Evolutionary conservation across 2,888 invertebrate genomes (phyloP), one percentile per base, ranked within the genome.

Genomic region (Brachynemurus nebulosus): DNA sequence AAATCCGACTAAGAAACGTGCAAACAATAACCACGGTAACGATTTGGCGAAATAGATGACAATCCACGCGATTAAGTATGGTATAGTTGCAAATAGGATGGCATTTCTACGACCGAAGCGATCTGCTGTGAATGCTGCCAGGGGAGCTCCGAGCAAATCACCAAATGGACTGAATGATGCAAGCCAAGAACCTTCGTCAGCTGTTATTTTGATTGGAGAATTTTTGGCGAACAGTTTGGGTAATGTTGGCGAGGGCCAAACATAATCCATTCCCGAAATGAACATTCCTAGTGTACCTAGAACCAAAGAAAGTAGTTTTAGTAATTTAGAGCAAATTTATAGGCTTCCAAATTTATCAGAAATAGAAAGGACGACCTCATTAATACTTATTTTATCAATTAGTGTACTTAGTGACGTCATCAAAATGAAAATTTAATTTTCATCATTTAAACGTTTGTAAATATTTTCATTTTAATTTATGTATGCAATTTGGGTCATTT

Each of bases 1-100:
- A 7, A 76, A 62, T 1, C 79, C 79, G 40, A 72, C 71, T 59
- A 74, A 68, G 63, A 74, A 44, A 18, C 44, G 17, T 9, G 44
- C 44, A 17, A 44, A 18, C 5, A 38, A 25, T 16, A 44, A 27
- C 1, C 18, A 14, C 19, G 44, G 38, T 11, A 44, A 20, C 12
- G 21, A 35, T 11, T 14, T 37, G 12, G 44, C 37, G 9, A 27
- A 37, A 27, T 20, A 30, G 11, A 38, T 44, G 18, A 44, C 38
- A 17, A 44, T 25, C 44, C 44, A 44, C 3, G 37, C 21, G 9
- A 44, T 19, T 9, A 44, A 17, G 25, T 44, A 44, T 27, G 44
- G 44, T 12, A 44, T 14, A 1, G 38, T 35, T 2, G 44, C 30
- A 12, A 38, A 14, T 2, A 44, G 7, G 12, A 44, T 37, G 11